These are phyloP conservation scores for Macropis europaea DNA, from an alignment of 2,888 invertebrate species.

Conservation along the genomic window DNA sequence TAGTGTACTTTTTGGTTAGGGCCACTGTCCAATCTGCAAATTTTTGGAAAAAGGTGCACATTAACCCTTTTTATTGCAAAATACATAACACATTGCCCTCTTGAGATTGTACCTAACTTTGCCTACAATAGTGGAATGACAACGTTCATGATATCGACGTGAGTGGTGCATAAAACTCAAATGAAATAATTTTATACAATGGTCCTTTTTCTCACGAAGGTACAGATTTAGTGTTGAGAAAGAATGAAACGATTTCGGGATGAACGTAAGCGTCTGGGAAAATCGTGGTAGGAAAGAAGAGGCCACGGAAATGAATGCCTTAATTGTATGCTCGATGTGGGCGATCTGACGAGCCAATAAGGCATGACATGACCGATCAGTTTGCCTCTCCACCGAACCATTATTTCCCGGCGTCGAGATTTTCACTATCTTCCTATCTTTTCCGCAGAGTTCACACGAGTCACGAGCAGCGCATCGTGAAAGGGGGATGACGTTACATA, in stretches of 20 bases:
- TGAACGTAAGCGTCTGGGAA: neutral
- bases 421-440: constrained; percentile 66
- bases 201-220: no score
- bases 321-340: constrained; percentile 71
- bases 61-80: no score
- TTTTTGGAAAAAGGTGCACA: no score
- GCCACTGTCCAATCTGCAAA: no score
- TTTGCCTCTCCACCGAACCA: constrained; percentile 64
- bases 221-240: neutral
- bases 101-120: no score
- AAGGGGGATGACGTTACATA: constrained; percentile 71
- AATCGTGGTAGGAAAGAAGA: constrained; percentile 62
- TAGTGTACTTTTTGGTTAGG: no score
- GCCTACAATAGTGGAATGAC: no score
- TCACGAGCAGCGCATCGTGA: constrained; percentile 45
- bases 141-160: no score
- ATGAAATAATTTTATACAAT: no score
- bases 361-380: constrained; percentile 76
- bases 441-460: constrained; percentile 76
- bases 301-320: constrained; percentile 65
- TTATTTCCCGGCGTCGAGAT: constrained; percentile 59
- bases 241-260: neutral
- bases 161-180: no score
- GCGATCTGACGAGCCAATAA: constrained; percentile 76
- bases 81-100: no score